Evolutionary conservation across 64 coral and sea anemone species (phyloP).

Genomic region (Montipora foliosa): DNA sequence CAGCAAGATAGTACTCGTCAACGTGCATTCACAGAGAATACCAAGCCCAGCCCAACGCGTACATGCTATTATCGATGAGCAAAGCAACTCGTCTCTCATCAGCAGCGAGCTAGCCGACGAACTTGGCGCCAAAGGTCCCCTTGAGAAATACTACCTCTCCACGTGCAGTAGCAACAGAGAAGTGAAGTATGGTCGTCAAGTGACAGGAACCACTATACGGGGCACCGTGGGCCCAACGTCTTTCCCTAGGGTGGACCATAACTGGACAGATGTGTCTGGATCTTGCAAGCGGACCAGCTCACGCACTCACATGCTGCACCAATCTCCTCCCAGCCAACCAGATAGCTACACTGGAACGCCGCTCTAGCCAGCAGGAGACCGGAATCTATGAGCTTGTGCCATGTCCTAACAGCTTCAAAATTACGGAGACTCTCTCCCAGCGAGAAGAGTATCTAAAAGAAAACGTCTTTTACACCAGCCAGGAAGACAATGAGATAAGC

Average conservation of each 20-base stretch:
- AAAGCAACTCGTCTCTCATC: not conserved
- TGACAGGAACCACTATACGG: too few species aligned
- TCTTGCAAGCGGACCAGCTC: too few species aligned
- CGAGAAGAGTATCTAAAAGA: not conserved
- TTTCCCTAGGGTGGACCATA: too few species aligned
- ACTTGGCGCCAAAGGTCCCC: not conserved
- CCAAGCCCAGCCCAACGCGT: not conserved
- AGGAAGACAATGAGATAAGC: slow-evolving; percentile 42
- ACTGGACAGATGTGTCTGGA: too few species aligned
- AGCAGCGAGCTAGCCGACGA: not conserved
- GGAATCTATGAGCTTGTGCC: slow-evolving; percentile 28
- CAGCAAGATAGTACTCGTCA: slow-evolving; percentile 1
- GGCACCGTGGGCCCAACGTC: too few species aligned
- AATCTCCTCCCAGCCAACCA: slow-evolving; percentile 6
- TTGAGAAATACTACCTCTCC: not conserved
- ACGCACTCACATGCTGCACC: slow-evolving; percentile 14
- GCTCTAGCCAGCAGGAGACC: not conserved
- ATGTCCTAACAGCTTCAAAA: slow-evolving; percentile 57
- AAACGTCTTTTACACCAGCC: slow-evolving; percentile 20
- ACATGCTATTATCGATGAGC: not conserved
- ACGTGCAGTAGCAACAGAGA: not conserved
- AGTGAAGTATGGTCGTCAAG: too few species aligned
- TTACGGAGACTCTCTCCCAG: slow-evolving; percentile 10
- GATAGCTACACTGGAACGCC: too few species aligned
- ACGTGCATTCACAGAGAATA: not conserved